Evolutionary conservation across 2,797 vertebrate species (phyloP).

Genomic region (Acipenser ruthenus): DNA sequence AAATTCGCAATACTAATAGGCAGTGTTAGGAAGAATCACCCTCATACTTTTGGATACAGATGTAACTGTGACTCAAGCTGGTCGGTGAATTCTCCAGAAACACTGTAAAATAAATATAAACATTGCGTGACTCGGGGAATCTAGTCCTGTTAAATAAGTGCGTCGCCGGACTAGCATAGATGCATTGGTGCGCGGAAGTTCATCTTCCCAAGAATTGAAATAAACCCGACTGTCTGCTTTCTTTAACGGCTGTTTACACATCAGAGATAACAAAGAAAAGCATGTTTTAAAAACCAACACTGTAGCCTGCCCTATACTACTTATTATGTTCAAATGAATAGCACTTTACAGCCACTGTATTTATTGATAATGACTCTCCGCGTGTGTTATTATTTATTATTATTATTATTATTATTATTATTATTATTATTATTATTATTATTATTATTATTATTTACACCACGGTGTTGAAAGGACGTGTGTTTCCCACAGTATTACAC

Average conservation of each 20-base stretch:
- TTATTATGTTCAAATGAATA: too few species aligned
- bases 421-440: too few species aligned
- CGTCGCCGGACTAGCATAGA: too few species aligned
- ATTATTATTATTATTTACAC: too few species aligned
- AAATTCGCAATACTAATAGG: constrained; percentile 36
- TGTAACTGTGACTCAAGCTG: neutral
- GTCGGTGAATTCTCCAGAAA: neutral
- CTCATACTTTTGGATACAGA: neutral
- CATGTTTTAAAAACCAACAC: neutral
- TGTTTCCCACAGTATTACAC: too few species aligned
- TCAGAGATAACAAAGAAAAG: neutral
- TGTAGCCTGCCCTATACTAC: neutral
- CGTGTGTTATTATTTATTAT: too few species aligned
- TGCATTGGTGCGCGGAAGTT: too few species aligned
- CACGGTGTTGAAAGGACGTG: too few species aligned
- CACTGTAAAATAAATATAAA: neutral
- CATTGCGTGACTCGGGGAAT: neutral
- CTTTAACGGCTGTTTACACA: neutral
- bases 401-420: too few species aligned
- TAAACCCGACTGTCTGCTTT: neutral
- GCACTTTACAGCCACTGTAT: too few species aligned
- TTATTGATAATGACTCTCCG: too few species aligned
- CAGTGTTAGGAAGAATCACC: constrained; percentile 14
- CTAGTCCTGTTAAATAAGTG: neutral
- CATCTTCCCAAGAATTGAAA: too few species aligned